Conservation (phyloP, 2,797 vertebrate genomes). For the Buceros bicornis region DNA sequence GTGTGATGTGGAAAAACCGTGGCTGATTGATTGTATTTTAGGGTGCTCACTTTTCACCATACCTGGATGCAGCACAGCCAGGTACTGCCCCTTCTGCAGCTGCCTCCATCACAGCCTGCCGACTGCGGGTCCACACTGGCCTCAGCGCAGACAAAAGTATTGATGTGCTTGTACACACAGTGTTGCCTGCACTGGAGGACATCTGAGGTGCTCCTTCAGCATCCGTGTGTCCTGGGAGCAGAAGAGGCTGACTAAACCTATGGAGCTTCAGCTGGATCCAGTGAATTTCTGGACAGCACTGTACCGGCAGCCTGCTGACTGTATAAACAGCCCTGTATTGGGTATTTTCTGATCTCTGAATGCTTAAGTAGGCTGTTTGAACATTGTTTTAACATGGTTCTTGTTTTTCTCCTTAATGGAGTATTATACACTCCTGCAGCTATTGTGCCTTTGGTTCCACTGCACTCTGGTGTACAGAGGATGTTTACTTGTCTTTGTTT, state of each 20-base stretch:
- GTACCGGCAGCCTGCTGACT: background rate
- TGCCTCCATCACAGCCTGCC: background rate
- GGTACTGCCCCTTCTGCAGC: background rate
- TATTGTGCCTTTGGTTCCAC: conserved; percentile 31
- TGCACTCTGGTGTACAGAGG: background rate
- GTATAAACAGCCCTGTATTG: background rate
- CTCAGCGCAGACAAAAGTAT: fast-evolving
- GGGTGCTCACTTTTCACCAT: background rate
- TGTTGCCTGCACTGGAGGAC: background rate
- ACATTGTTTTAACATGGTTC: background rate
- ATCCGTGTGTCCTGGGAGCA: background rate
- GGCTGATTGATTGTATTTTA: background rate
- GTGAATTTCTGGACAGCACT: background rate
- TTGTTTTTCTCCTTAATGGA: conserved; percentile 27
- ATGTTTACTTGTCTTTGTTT: conserved; percentile 48
- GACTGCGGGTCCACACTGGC: background rate
- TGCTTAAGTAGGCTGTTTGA: background rate
- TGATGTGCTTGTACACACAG: background rate
- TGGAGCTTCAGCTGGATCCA: background rate
- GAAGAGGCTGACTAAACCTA: background rate
- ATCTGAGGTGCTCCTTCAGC: background rate
- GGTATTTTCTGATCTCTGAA: background rate
- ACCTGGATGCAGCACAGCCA: background rate
- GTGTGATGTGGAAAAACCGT: background rate
- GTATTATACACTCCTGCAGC: background rate